These are phyloP conservation scores for Drosophila heteroneura DNA, from an alignment of 2,888 invertebrate genomes.

Conservation along the genomic window DNA sequence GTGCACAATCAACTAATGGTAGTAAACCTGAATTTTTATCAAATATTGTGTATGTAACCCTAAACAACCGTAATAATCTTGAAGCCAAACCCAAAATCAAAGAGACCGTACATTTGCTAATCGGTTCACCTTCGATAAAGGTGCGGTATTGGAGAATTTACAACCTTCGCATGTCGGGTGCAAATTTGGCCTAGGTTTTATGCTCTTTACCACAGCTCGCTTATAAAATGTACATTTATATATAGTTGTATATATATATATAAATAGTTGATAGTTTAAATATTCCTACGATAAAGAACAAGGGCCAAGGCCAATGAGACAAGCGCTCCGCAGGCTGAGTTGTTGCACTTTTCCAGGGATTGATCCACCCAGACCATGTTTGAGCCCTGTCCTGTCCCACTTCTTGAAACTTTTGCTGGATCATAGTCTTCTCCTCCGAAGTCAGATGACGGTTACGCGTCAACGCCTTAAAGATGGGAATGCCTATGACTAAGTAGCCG, in stretches of 20 bases:
- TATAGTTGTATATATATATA: background rate
- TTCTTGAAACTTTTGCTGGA: background rate
- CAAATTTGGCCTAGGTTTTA: background rate
- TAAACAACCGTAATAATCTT: background rate
- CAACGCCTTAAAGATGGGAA: conserved; percentile 4
- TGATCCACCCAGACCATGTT: conserved; percentile 17
- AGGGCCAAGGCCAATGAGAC: conserved; percentile 20
- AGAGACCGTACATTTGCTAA: background rate
- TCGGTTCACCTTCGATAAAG: background rate
- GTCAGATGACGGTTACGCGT: conserved; percentile 10
- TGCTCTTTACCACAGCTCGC: background rate
- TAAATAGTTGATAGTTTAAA: background rate
- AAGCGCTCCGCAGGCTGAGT: conserved; percentile 9
- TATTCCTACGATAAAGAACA: background rate
- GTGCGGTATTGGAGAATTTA: background rate
- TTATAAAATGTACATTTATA: background rate
- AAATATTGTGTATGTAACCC: background rate
- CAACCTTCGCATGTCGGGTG: background rate
- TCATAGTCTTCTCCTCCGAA: background rate
- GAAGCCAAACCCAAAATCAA: background rate
- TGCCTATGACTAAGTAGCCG: background rate
- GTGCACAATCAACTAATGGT: background rate
- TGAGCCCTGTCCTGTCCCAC: background rate
- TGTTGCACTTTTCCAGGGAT: conserved; percentile 13
- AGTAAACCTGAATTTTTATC: background rate